Evolutionary conservation across 2,888 invertebrate species (phyloP).

Genomic region (Zelleria hepariella): DNA sequence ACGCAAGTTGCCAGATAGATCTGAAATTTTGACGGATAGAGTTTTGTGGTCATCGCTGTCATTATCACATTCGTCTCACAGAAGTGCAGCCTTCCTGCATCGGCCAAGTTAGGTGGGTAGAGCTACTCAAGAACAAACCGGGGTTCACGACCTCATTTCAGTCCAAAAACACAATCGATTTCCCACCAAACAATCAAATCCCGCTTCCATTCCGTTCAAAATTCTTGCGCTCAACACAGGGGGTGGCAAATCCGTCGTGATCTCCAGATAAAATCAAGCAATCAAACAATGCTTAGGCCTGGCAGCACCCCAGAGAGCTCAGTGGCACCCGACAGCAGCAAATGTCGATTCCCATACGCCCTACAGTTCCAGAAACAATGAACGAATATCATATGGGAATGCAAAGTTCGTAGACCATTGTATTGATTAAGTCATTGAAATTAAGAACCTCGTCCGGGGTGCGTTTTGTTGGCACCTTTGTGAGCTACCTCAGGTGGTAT

Average conservation of each 20-base stretch:
- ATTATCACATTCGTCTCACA: too few relatives aligned
- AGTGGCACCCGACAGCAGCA: slow-evolving; percentile 31
- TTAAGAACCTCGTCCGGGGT: slow-evolving; percentile 42
- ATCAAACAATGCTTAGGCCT: slow-evolving; percentile 52
- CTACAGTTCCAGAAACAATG: slow-evolving; percentile 58
- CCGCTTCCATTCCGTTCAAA: background rate
- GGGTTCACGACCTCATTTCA: background rate
- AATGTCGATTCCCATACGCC: slow-evolving; percentile 53
- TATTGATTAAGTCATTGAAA: slow-evolving; percentile 69
- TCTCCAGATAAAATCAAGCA: slow-evolving; percentile 63
- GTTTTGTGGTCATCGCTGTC: too few relatives aligned
- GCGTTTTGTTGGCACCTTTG: slow-evolving; percentile 38
- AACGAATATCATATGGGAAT: slow-evolving; percentile 51
- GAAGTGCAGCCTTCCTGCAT: too few relatives aligned
- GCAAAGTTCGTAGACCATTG: slow-evolving; percentile 49
- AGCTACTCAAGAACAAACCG: too few relatives aligned
- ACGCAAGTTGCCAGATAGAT: too few relatives aligned
- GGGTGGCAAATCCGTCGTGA: slow-evolving; percentile 51
- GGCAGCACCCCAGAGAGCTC: slow-evolving; percentile 32
- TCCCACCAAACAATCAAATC: background rate
- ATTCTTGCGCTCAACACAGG: slow-evolving; percentile 14
- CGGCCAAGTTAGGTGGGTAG: too few relatives aligned
- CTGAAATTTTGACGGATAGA: too few relatives aligned
- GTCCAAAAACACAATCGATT: background rate
- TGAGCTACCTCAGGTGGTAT: slow-evolving; percentile 51